Base-by-base conservation (phyloP, 2,888 invertebrate species). In the Oeneis ivallda region DNA sequence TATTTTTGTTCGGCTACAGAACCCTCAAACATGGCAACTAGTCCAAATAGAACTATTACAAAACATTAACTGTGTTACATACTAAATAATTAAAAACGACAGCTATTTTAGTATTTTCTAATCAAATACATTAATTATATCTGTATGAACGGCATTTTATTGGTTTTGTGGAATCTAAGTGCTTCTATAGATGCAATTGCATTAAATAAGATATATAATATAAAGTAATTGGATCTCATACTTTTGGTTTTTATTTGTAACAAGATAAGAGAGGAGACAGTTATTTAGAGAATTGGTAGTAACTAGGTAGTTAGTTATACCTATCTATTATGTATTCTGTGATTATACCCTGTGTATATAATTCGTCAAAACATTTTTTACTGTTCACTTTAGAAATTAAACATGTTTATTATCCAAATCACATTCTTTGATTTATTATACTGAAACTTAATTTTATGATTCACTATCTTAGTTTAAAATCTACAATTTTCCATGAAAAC, bases 61-160 rank as follows among this genome's bases (percentile, higher is more conserved):
- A 59, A 47, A 59, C 45, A 59, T 59, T 47, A 58, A 47, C 58
- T 59, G 34, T 47, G 53, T 56, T 60, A 50, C 17, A 19, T 37
- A 26, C 32, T 53, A 39, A n/a, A n/a, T n/a, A n/a, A 47, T 47
- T 37, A 60, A 65, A 60, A 54, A 68, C 62, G 59, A 62, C 62
- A 68, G 50, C 53, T 53, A 65, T 68, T n/a, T n/a, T n/a, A n/a
- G n/a, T n/a, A n/a, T n/a, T 68, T 62, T 65, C 65, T 59, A 68
- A 68, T 68, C 49, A 59, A 66, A 59, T 58, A 53, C 26, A 26
- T 26, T 26, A 64, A 54, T 61, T 57, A 49, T 67, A 54, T 58
- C 52, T 19, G 2, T 41, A 53, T 39, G 43, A 61, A 52, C 17
- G 52, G 52, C 58, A 59, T 59, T 47, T 59, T 59, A 59, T 59